phyloP scores from a whole-genome alignment of 2,113 vertebrate species.

The Mohoua ochrocephala region DNA sequence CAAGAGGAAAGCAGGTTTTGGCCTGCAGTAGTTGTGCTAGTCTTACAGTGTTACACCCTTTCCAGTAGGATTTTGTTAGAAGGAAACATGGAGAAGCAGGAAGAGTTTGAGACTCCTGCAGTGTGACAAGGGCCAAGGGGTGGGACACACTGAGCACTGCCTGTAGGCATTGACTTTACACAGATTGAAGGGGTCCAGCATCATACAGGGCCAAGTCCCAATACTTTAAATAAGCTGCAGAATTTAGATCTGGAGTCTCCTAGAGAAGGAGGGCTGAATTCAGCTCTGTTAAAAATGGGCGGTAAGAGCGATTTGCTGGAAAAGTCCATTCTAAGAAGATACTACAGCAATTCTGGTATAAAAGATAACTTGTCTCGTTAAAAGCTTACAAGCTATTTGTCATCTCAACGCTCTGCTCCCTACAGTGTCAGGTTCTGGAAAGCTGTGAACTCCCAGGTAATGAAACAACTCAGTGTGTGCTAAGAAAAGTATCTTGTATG shows the following conservation, averaged over 20 bases:
- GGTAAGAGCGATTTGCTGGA: not conserved
- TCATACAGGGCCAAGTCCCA: not conserved
- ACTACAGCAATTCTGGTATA: not conserved
- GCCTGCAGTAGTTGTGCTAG: fast-evolving
- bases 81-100: not conserved
- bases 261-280: not conserved
- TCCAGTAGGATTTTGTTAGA: not conserved
- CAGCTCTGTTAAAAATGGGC: not conserved
- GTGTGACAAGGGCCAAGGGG: not conserved
- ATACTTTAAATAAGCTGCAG: not conserved
- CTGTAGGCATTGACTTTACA: not conserved
- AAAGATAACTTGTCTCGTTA: constrained; percentile 25
- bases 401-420: not conserved
- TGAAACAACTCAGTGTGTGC: constrained; percentile 1
- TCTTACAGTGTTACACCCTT: not conserved
- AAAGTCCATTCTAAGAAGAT: not conserved
- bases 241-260: not conserved
- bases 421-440: not conserved
- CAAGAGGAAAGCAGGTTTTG: not conserved
- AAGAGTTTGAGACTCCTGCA: not conserved
- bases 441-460: not conserved
- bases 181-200: not conserved
- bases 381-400: constrained; percentile 33
- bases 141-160: not conserved
- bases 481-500: not conserved